Evolutionary conservation across 2,113 vertebrate species (phyloP).

Genomic region (Sterrhoptilus dennistouni): DNA sequence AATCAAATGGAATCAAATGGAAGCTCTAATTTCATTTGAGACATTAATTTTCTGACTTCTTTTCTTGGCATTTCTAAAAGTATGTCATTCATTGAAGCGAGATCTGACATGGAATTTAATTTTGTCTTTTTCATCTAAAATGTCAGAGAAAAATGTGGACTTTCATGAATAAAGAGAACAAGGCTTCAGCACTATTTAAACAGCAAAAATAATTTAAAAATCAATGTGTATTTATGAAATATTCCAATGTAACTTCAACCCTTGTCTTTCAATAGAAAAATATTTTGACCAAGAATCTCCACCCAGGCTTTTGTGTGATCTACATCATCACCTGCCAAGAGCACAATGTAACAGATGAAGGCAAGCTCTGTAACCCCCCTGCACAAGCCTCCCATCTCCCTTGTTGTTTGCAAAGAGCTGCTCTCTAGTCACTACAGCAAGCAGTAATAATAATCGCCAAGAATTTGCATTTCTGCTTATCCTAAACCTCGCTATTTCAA

Average conservation of each 20-base stretch:
- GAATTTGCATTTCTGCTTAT: constrained; percentile 32
- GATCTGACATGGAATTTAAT: not conserved
- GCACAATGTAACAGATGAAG: not conserved
- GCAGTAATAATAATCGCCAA: not conserved
- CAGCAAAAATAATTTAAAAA: not conserved
- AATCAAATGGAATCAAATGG: not conserved
- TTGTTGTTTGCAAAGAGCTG: not conserved
- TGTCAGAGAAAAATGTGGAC: not conserved
- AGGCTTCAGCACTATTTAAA: not conserved
- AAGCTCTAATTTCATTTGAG: not conserved
- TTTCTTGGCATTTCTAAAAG: not conserved
- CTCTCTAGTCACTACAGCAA: not conserved
- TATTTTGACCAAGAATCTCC: not conserved
- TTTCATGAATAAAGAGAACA: not conserved
- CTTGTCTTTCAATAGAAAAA: not conserved
- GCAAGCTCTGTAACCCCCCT: not conserved
- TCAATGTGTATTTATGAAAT: not conserved
- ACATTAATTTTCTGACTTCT: not conserved
- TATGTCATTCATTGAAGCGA: not conserved
- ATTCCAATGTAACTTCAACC: not conserved
- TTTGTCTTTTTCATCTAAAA: not conserved
- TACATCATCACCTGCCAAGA: not conserved
- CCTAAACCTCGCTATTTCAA: not conserved
- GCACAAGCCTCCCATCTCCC: not conserved
- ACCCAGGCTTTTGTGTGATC: not conserved